Evolutionary conservation across 1,140 invertebrate genomes (phyloP).

Genomic region (Drosophila setifemur): DNA sequence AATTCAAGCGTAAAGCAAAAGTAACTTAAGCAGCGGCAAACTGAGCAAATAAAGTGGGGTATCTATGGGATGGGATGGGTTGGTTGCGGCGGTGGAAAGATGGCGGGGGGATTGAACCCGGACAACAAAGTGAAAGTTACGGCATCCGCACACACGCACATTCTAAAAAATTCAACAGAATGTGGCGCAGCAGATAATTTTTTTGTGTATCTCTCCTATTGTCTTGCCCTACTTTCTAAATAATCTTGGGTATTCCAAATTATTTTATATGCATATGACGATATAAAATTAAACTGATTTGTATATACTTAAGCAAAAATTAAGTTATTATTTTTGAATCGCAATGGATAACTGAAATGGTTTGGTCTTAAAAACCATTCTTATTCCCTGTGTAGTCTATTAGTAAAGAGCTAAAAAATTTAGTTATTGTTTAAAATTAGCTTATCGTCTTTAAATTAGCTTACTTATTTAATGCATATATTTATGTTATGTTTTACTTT

Average conservation of each 20-base stretch:
- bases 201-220: constrained; percentile 19
- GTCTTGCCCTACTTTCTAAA: background rate
- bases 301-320: background rate
- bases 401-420: no score
- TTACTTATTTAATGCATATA: no score
- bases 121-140: constrained; percentile 73
- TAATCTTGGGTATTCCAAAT: background rate
- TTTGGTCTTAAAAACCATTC: no score
- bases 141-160: constrained; percentile 26
- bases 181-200: constrained; percentile 51
- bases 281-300: background rate
- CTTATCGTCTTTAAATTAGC: no score
- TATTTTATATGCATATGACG: background rate
- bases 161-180: constrained; percentile 57
- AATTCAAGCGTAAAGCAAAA: constrained; percentile 72
- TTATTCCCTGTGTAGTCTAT: no score
- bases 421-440: no score
- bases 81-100: background rate
- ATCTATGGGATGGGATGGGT: constrained; percentile 8
- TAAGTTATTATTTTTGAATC: no score
- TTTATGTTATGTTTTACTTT: no score
- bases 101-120: constrained; percentile 9
- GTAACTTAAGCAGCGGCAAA: constrained; percentile 74
- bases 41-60: constrained; percentile 66
- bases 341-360: no score